phyloP scores from a whole-genome alignment of 1,140 invertebrate genomes.

The Penaeus vannamei region DNA sequence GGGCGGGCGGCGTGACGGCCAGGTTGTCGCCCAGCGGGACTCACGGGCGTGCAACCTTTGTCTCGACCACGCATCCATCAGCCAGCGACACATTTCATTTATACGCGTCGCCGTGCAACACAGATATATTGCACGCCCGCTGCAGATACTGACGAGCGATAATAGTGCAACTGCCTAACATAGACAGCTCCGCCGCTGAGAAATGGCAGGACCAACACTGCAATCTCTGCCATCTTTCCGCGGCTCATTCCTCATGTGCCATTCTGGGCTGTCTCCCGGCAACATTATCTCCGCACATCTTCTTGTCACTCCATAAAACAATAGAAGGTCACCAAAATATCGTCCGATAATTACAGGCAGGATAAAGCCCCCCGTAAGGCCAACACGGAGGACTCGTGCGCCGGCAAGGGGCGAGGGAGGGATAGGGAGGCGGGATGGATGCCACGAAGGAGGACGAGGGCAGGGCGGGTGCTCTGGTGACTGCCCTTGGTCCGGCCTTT shows the following conservation, averaged over 20 bases:
- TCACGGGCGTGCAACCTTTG: conserved; percentile 60
- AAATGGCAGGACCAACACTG: conserved; percentile 62
- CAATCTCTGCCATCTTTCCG: conserved; percentile 63
- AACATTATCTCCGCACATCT: conserved; percentile 48
- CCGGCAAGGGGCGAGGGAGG: not conserved
- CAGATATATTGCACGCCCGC: conserved; percentile 56
- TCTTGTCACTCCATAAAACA: conserved; percentile 59
- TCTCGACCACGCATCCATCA: conserved; percentile 59
- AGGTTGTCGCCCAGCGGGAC: conserved; percentile 59
- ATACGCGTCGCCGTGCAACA: conserved; percentile 59
- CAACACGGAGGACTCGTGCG: too few relatives aligned
- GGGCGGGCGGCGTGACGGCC: conserved; percentile 49
- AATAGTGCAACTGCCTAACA: conserved; percentile 58
- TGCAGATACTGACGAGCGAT: conserved; percentile 64
- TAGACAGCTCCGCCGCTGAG: conserved; percentile 61
- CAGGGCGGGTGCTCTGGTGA: too few relatives aligned
- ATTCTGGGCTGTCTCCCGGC: conserved; percentile 40
- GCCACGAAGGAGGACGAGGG: not conserved
- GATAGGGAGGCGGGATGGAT: not conserved
- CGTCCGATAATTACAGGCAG: conserved; percentile 50
- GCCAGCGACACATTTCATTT: conserved; percentile 60
- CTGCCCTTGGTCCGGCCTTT: not conserved
- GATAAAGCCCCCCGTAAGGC: conserved; percentile 26
- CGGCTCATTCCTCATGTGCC: conserved; percentile 58
- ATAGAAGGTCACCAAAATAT: conserved; percentile 56